Conservation (phyloP, 2,113 vertebrate species). For the Hippocampus comes region DNA sequence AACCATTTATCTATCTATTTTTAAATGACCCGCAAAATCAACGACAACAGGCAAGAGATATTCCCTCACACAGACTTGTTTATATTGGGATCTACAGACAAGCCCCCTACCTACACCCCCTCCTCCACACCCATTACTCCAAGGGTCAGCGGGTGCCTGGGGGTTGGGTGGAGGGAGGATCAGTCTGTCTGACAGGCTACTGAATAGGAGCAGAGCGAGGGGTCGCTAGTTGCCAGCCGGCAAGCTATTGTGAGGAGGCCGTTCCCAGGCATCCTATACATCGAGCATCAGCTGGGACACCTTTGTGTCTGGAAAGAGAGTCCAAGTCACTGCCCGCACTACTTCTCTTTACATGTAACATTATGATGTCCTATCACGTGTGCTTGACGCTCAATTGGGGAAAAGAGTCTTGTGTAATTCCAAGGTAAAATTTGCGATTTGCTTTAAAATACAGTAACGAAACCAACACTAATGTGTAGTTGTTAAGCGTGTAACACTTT, state of each 20-base stretch:
- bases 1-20: neutral
- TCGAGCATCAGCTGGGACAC: constrained; percentile 47
- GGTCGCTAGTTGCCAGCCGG: constrained; percentile 66
- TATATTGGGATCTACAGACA: constrained; percentile 48
- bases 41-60: constrained; percentile 17
- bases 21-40: constrained; percentile 9
- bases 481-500: no score
- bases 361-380: neutral
- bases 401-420: neutral
- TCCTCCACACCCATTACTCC: constrained; percentile 11
- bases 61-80: constrained; percentile 39
- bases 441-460: neutral
- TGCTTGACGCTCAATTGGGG: neutral
- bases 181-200: constrained; percentile 63
- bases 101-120: constrained; percentile 14
- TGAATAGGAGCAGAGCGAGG: constrained; percentile 61
- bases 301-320: constrained; percentile 66
- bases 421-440: neutral
- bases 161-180: constrained; percentile 55
- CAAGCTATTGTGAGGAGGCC: constrained; percentile 59
- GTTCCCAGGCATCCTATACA: constrained; percentile 64
- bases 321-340: constrained; percentile 16
- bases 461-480: no score
- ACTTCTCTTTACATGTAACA: neutral
- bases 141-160: constrained; percentile 54